Evolutionary conservation across 2,113 vertebrate species (phyloP).

Genomic region (Tenebrosternarchus preto): DNA sequence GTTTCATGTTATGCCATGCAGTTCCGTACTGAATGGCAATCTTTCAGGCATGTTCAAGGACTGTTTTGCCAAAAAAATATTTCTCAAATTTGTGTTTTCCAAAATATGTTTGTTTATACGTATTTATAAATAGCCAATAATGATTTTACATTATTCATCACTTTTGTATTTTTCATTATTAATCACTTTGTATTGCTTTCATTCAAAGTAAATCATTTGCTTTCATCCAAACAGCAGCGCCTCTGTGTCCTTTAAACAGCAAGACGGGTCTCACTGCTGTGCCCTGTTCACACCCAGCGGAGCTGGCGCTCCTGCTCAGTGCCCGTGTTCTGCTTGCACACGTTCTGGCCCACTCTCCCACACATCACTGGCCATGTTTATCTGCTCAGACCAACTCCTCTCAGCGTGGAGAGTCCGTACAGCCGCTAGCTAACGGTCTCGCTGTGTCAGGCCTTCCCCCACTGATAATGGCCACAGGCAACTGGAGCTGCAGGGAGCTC

Average conservation of each 20-base stretch:
- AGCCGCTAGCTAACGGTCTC: slow-evolving; percentile 67
- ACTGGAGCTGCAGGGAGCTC: slow-evolving; percentile 49
- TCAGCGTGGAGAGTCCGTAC: slow-evolving; percentile 66
- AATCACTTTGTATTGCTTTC: neutral
- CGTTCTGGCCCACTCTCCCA: neutral
- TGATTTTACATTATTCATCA: too few species aligned
- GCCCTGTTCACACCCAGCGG: neutral
- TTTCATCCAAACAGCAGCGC: neutral
- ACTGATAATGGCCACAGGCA: slow-evolving; percentile 66
- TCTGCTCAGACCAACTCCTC: slow-evolving; percentile 67
- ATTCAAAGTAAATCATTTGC: neutral
- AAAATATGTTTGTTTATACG: too few species aligned
- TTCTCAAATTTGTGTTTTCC: too few species aligned
- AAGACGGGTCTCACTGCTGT: neutral
- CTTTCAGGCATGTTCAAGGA: neutral
- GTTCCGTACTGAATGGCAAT: neutral
- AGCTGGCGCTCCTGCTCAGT: slow-evolving; percentile 9
- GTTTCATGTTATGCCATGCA: neutral
- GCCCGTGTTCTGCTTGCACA: neutral
- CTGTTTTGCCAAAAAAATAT: neutral
- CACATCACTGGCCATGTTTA: slow-evolving; percentile 51
- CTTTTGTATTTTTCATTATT: too few species aligned
- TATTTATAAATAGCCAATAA: too few species aligned
- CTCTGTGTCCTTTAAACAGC: slow-evolving; percentile 9
- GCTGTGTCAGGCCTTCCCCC: slow-evolving; percentile 65